A percentile compares a stretch with the other conserved stretches of the same genome.
These are phyloP conservation scores for Dolichotis patagonum DNA, from an alignment of 2,113 vertebrate species.

Conservation along the genomic window DNA sequence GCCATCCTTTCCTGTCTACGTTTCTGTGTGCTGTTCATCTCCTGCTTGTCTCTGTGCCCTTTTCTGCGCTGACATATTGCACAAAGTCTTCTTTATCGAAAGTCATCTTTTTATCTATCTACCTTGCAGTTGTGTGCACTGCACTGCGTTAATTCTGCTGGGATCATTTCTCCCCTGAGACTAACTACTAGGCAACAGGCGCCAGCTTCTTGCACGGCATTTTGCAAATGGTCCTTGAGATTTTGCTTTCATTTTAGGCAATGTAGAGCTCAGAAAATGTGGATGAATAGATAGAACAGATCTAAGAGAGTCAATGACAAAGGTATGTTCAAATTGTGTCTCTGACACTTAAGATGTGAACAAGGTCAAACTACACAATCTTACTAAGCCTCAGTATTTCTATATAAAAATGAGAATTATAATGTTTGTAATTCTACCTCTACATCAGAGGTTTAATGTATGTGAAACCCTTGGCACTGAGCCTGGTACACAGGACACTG, in stretches of 20 bases:
- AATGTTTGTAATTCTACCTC: background rate
- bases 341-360: background rate
- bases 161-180: slow-evolving; percentile 13
- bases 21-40: background rate
- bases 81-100: background rate
- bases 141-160: background rate
- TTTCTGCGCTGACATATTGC: background rate
- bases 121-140: background rate
- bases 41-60: background rate
- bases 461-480: background rate
- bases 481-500: background rate
- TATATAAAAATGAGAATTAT: background rate
- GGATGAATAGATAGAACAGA: background rate
- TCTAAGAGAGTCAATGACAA: background rate
- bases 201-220: background rate
- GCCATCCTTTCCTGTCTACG: background rate
- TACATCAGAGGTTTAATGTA: background rate
- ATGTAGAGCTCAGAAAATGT: background rate
- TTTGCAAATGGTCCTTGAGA: background rate
- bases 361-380: background rate
- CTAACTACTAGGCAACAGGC: background rate
- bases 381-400: background rate
- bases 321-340: background rate
- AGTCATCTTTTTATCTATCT: background rate
- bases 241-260: background rate